phyloP scores from a whole-genome alignment of 2,797 vertebrate species.

The Psittacula derbiana region DNA sequence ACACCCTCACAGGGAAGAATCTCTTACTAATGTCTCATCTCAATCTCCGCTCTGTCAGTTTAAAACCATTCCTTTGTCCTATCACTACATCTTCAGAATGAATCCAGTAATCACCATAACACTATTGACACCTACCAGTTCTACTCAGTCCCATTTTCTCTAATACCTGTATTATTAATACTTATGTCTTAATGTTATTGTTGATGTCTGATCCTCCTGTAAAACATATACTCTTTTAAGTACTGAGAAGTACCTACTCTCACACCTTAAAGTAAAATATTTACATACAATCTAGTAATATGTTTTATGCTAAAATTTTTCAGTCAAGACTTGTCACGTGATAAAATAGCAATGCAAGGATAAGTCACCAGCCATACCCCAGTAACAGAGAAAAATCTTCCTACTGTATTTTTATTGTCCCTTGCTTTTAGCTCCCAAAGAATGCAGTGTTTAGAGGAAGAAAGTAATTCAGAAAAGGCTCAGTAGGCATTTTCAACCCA shows the following conservation, averaged over 20 bases:
- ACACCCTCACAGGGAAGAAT: neutral
- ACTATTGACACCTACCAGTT: neutral
- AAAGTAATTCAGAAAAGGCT: neutral
- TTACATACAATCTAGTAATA: neutral
- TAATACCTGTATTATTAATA: neutral
- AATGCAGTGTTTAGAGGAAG: neutral
- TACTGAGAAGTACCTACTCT: neutral
- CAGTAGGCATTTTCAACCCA: neutral
- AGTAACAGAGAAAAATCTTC: neutral
- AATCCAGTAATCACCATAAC: neutral
- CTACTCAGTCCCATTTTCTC: neutral
- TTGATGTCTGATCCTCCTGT: neutral
- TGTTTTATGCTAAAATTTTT: neutral
- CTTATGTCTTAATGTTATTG: neutral
- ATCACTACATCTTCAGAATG: neutral
- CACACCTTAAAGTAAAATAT: neutral
- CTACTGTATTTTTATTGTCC: neutral
- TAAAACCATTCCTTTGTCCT: neutral
- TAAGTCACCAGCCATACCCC: neutral
- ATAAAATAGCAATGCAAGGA: neutral
- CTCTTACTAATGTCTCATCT: neutral
- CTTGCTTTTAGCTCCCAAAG: neutral
- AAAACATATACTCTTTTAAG: neutral
- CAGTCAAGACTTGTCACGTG: neutral
- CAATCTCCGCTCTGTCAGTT: neutral